phyloP scores from a whole-genome alignment of 2,888 invertebrate genomes.

The Lysandra coridon region DNA sequence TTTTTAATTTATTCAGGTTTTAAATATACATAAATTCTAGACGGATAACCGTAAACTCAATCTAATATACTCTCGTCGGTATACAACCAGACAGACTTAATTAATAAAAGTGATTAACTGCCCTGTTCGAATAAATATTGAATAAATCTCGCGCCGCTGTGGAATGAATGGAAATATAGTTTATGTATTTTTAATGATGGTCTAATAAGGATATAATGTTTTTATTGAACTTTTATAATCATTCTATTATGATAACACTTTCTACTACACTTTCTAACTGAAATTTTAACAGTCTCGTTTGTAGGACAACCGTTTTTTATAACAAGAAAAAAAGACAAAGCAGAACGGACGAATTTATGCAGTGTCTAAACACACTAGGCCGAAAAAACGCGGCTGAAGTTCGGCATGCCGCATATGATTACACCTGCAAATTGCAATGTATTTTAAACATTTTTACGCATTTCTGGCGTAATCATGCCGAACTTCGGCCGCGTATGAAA shows the following conservation, averaged over 20 bases:
- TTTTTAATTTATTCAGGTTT: constrained; percentile 10
- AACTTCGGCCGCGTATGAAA: too few relatives aligned
- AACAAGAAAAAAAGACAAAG: too few relatives aligned
- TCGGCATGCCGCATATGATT: too few relatives aligned
- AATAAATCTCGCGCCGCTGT: not conserved
- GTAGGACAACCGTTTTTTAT: too few relatives aligned
- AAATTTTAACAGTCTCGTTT: too few relatives aligned
- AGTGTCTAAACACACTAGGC: too few relatives aligned
- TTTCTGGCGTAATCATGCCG: too few relatives aligned
- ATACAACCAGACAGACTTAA: constrained; percentile 7
- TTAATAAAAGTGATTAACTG: constrained; percentile 17
- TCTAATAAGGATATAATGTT: constrained; percentile 5
- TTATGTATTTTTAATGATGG: constrained; percentile 30
- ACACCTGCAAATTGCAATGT: too few relatives aligned
- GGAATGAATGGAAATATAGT: not conserved
- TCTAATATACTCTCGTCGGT: constrained; percentile 1
- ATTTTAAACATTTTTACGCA: too few relatives aligned
- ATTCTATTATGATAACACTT: not conserved
- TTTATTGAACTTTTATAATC: not conserved
- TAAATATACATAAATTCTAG: constrained; percentile 7
- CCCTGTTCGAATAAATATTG: not conserved
- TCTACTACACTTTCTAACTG: not conserved
- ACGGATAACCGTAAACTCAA: not conserved
- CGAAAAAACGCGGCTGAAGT: too few relatives aligned
- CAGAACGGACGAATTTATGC: too few relatives aligned